A percentile compares a stretch with the other conserved stretches of the same genome.
phyloP scores from a whole-genome alignment of 64 coral and sea anemone species.

The Porites lutea region DNA sequence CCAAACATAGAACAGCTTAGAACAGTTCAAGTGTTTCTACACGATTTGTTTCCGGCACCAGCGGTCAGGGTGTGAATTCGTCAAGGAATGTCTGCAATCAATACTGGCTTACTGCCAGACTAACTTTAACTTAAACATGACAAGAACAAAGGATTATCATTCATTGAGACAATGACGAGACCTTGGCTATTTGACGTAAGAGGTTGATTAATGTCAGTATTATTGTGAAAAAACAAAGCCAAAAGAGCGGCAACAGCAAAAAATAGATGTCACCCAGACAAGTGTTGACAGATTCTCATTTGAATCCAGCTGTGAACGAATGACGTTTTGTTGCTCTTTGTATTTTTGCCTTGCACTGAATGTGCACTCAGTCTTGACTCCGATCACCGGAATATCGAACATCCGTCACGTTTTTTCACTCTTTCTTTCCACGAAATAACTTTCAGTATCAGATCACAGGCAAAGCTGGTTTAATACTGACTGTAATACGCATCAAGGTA shows the following conservation, averaged over 20 bases:
- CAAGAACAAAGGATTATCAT: not conserved
- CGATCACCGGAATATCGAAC: not conserved
- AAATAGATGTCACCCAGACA: not conserved
- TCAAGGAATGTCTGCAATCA: not conserved
- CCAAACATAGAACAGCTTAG: not conserved
- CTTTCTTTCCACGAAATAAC: not conserved
- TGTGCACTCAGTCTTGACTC: not conserved
- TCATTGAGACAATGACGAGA: not conserved
- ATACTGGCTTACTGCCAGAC: not conserved
- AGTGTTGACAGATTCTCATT: not conserved
- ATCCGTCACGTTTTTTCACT: slow-evolving; percentile 22
- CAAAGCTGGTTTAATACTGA: no score
- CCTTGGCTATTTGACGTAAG: not conserved
- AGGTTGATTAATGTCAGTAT: not conserved
- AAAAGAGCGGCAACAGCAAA: not conserved
- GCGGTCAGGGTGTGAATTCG: not conserved
- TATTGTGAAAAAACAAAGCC: not conserved
- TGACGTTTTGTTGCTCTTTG: not conserved
- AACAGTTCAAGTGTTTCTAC: not conserved
- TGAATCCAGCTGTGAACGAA: not conserved
- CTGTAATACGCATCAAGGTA: not conserved
- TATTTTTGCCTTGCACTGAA: not conserved
- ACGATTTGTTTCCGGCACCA: not conserved
- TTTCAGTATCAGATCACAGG: not conserved
- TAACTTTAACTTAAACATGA: not conserved